A percentile compares a stretch with the other conserved stretches of the same genome.
phyloP scores from a whole-genome alignment of 2,888 invertebrate genomes.

The Epirrita christyi region DNA sequence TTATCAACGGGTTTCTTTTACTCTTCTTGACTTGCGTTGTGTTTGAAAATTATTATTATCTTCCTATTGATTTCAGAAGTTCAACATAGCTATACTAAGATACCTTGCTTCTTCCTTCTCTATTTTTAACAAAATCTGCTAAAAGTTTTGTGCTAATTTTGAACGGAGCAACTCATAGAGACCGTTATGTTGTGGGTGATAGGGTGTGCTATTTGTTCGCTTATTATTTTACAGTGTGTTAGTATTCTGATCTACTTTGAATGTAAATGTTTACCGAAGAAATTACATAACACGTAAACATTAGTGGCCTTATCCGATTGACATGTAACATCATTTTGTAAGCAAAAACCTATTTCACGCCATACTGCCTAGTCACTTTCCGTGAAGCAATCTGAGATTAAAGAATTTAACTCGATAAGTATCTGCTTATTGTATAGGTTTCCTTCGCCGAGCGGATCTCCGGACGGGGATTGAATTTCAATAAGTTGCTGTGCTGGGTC shows the following conservation, averaged over 20 bases:
- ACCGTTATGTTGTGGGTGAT: background rate
- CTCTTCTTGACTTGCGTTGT: too few species aligned
- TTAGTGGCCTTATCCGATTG: background rate
- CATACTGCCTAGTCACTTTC: background rate
- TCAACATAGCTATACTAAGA: too few species aligned
- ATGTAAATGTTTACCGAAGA: background rate
- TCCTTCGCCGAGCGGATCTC: conserved; percentile 49
- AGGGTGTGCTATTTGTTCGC: background rate
- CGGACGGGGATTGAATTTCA: conserved; percentile 46
- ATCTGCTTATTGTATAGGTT: conserved; percentile 39
- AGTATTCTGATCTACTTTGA: too few species aligned
- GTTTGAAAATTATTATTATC: too few species aligned
- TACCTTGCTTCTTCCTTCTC: background rate
- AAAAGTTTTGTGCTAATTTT: background rate
- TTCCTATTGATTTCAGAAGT: too few species aligned
- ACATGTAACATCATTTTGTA: background rate
- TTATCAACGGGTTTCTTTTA: too few species aligned
- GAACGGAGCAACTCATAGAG: background rate
- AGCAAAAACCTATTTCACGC: background rate
- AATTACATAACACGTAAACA: background rate
- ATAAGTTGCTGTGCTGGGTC: conserved; percentile 24
- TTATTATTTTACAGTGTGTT: background rate
- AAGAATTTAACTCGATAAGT: background rate
- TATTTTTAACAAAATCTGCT: background rate
- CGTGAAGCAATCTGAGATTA: background rate